Conservation (phyloP, 2,113 vertebrate genomes). For the Elanus axillaris region DNA sequence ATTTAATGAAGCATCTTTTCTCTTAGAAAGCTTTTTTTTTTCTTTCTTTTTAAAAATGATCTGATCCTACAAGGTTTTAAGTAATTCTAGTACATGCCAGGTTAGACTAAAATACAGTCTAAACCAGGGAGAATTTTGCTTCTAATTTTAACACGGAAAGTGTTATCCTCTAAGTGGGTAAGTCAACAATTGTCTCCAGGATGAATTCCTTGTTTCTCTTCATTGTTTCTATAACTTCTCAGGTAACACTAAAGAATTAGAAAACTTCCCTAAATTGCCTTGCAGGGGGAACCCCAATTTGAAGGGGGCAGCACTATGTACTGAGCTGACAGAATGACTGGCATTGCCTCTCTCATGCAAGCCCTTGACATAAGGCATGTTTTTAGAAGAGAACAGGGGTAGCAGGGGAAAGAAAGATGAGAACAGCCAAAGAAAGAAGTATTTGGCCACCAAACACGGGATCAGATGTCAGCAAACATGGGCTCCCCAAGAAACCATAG, state of each 20-base stretch:
- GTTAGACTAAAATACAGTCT: not conserved
- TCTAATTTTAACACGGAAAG: not conserved
- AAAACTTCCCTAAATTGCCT: not conserved
- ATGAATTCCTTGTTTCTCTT: not conserved
- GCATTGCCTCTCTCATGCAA: rapidly evolving
- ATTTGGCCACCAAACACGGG: not conserved
- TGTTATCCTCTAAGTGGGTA: not conserved
- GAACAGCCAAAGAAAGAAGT: not conserved
- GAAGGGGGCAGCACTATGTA: rapidly evolving
- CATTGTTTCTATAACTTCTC: not conserved
- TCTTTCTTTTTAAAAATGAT: not conserved
- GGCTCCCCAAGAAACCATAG: not conserved
- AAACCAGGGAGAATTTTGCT: not conserved
- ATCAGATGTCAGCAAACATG: not conserved
- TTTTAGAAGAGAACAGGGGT: not conserved
- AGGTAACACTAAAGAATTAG: not conserved
- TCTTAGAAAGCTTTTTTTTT: not conserved
- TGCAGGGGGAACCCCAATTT: not conserved
- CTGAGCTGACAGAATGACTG: not conserved
- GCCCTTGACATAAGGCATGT: too few species aligned
- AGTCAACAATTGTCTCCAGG: not conserved
- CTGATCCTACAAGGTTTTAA: not conserved
- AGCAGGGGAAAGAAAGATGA: not conserved
- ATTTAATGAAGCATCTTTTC: not conserved
- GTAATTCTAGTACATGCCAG: not conserved